A percentile compares a stretch with the other conserved stretches of the same genome.
Conservation (phyloP, 2,797 vertebrate species). For the Scolopax bukidnonensis region DNA sequence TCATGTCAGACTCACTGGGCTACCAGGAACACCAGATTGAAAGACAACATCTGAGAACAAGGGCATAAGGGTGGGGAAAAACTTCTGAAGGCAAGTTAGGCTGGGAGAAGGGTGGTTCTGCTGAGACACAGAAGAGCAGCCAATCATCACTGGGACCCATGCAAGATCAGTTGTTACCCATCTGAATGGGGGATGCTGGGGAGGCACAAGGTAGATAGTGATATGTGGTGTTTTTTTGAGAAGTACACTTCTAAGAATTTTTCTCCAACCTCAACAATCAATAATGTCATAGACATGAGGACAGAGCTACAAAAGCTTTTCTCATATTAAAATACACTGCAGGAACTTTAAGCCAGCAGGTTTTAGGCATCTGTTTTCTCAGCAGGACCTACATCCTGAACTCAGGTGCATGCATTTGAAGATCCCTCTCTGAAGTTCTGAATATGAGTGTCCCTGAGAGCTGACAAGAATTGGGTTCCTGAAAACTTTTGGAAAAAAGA, state of each 20-base stretch:
- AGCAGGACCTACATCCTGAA: not conserved
- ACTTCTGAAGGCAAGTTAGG: not conserved
- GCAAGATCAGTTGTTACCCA: not conserved
- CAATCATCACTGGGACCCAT: fast-evolving
- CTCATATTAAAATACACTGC: not conserved
- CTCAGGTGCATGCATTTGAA: fast-evolving
- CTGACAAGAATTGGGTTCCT: not conserved
- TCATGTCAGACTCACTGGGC: not conserved
- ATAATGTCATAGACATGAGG: not conserved
- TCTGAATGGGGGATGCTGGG: fast-evolving
- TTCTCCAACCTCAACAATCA: not conserved
- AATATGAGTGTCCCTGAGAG: not conserved
- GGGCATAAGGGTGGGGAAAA: not conserved
- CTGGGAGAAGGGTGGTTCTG: not conserved
- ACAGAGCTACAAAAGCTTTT: not conserved
- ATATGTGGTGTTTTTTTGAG: fast-evolving
- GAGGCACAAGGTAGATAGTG: fast-evolving
- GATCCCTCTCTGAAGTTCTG: not conserved
- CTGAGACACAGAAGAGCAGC: not conserved
- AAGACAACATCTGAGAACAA: not conserved
- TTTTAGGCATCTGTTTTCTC: not conserved
- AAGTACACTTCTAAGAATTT: not conserved
- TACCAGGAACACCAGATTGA: not conserved
- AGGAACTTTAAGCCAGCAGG: not conserved
- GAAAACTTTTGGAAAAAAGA: not conserved